A percentile compares a stretch with the other conserved stretches of the same genome.
Evolutionary conservation across 2,888 invertebrate genomes (phyloP).

Genomic region (Mystacides longicornis): DNA sequence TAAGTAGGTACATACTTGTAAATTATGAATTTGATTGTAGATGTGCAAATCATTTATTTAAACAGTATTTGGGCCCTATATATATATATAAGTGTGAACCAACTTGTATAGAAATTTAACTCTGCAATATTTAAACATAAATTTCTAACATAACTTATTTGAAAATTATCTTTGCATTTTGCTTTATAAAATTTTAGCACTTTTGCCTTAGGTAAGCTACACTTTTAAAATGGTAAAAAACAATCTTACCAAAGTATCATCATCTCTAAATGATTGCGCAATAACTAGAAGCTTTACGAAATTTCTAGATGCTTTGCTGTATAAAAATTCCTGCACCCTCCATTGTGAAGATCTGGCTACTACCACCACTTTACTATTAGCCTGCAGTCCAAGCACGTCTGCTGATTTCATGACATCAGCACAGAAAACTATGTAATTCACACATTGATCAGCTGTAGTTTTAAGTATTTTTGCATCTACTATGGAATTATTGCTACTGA

Average conservation of each 20-base stretch:
- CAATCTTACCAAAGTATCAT: constrained; percentile 37
- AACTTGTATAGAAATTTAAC: no score
- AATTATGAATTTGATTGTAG: no score
- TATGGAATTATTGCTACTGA: constrained; percentile 44
- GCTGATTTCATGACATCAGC: constrained; percentile 53
- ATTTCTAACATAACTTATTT: no score
- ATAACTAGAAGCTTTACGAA: constrained; percentile 65
- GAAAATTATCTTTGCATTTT: no score
- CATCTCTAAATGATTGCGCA: constrained; percentile 55
- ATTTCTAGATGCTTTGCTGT: constrained; percentile 52
- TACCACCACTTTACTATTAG: constrained; percentile 56
- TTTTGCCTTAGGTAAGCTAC: no score
- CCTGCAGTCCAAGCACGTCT: constrained; percentile 55
- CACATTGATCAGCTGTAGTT: constrained; percentile 43
- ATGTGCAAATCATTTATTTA: no score
- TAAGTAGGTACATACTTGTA: no score
- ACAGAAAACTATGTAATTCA: constrained; percentile 61
- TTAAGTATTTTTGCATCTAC: constrained; percentile 41
- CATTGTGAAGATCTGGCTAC: constrained; percentile 66
- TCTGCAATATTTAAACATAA: no score
- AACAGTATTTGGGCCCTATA: no score
- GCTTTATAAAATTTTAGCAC: no score
- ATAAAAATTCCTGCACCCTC: constrained; percentile 64
- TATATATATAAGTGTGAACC: no score
- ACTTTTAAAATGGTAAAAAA: no score